Conservation (phyloP, 2,113 vertebrate species). For the Ifrita kowaldi region DNA sequence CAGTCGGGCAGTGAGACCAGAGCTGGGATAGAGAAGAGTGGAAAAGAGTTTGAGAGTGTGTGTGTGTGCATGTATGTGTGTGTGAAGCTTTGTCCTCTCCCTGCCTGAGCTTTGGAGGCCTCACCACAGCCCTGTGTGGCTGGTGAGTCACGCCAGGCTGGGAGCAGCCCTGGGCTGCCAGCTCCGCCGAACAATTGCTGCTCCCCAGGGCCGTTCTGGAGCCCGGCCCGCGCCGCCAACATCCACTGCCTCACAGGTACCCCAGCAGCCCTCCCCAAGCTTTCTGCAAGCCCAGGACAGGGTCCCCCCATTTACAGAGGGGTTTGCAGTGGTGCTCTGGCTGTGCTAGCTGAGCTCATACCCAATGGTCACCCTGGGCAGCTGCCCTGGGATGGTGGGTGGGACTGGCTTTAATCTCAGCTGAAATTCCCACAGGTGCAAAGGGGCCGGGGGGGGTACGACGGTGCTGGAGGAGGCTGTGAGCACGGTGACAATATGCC, state of each 20-base stretch:
- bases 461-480: neutral
- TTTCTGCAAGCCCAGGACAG: neutral
- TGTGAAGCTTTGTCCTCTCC: neutral
- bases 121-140: neutral
- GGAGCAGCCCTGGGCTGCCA: neutral
- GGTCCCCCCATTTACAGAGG: rapidly evolving
- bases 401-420: neutral
- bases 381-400: neutral
- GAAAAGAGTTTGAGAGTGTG: neutral
- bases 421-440: neutral
- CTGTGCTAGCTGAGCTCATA: neutral
- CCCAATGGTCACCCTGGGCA: neutral
- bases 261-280: neutral
- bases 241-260: neutral
- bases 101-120: neutral
- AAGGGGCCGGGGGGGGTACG: neutral
- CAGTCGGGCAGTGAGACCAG: rapidly evolving
- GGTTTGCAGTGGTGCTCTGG: neutral
- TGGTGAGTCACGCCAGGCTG: neutral
- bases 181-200: neutral
- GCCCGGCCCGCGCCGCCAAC: rapidly evolving
- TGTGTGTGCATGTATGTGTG: too few species aligned
- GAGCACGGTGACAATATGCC: rapidly evolving
- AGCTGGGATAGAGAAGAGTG: neutral
- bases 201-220: neutral